phyloP scores from a whole-genome alignment of 2,888 invertebrate genomes.

The Bellardia bayeri region DNA sequence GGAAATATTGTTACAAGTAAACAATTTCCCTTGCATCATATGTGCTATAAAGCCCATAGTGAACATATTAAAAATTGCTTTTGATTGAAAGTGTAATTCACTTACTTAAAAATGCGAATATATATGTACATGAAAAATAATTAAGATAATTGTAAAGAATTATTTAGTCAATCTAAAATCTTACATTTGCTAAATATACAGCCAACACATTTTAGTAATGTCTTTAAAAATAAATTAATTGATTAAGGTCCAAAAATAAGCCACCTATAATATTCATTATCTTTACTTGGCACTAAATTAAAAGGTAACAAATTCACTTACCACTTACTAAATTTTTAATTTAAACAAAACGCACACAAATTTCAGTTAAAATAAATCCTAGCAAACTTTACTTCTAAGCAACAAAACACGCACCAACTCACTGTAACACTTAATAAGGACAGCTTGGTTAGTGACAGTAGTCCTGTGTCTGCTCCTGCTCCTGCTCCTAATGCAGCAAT shows the following conservation, averaged over 20 bases:
- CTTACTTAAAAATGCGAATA: no score
- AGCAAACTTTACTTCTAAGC: background rate
- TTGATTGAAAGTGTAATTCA: no score
- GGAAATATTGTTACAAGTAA: no score
- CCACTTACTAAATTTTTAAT: background rate
- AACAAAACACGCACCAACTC: slow-evolving; percentile 1
- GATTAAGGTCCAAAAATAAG: background rate
- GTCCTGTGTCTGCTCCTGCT: background rate
- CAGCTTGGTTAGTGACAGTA: background rate
- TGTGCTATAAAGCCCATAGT: no score
- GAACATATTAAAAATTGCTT: no score
- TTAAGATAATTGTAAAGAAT: no score
- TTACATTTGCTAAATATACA: no score
- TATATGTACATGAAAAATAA: no score
- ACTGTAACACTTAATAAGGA: background rate
- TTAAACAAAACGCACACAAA: background rate
- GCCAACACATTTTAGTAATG: no score
- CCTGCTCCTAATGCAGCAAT: slow-evolving; percentile 23
- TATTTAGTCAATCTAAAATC: no score
- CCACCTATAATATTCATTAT: slow-evolving; percentile 10
- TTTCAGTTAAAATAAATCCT: slow-evolving; percentile 11
- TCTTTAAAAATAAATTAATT: background rate
- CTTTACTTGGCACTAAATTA: background rate
- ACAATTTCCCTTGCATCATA: no score
- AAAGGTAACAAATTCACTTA: slow-evolving; percentile 5